phyloP scores from a whole-genome alignment of 2,797 vertebrate species.

The Tenualosa ilisha region DNA sequence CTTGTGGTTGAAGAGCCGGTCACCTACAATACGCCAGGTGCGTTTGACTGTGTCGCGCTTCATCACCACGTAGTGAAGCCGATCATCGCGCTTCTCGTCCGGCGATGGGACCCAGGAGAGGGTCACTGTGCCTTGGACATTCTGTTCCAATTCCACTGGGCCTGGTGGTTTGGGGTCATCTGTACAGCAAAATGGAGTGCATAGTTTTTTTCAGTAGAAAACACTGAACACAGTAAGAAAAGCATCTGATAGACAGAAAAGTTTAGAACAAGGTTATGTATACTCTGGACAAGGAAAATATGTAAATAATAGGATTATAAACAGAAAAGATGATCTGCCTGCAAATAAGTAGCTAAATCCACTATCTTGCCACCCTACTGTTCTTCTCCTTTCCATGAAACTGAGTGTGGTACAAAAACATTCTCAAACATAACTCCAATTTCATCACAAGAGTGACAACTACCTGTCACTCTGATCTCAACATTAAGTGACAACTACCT shows the following conservation, averaged over 20 bases:
- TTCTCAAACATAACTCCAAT: background rate
- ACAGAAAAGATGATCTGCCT: too few relatives aligned
- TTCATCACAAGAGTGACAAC: background rate
- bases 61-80: constrained; percentile 82
- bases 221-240: background rate
- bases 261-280: background rate
- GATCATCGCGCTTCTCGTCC: constrained; percentile 79
- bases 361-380: too few relatives aligned
- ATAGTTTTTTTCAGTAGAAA: background rate
- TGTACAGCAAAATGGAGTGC: constrained; percentile 51
- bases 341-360: too few relatives aligned
- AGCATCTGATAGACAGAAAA: background rate
- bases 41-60: constrained; percentile 76
- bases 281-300: too few relatives aligned
- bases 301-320: too few relatives aligned
- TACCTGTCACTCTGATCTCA: constrained; percentile 77
- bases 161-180: constrained; percentile 85
- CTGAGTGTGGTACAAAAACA: background rate
- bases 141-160: constrained; percentile 77
- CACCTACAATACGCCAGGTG: constrained; percentile 76
- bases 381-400: too few relatives aligned
- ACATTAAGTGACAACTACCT: constrained; percentile 78
- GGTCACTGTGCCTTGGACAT: constrained; percentile 82
- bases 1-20: constrained; percentile 86
- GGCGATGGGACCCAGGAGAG: constrained; percentile 84